Evolutionary conservation across 1,140 invertebrate species (phyloP).

Genomic region (Berghia stephanieae): DNA sequence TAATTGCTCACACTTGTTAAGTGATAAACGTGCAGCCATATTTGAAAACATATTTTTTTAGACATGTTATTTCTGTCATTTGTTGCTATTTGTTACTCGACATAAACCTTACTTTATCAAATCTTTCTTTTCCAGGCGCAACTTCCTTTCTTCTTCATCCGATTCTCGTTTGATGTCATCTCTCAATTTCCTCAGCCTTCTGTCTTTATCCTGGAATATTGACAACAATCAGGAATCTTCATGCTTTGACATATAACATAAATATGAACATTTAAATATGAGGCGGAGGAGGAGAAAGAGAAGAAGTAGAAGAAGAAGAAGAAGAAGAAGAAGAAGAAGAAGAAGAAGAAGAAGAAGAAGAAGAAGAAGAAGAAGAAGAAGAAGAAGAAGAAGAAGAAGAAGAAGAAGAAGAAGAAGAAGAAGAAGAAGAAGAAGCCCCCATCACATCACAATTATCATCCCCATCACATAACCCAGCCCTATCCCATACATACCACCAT

Average conservation of each 20-base stretch:
- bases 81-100: background rate
- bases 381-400: background rate
- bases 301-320: too few relatives aligned
- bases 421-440: background rate
- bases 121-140: conserved; percentile 42
- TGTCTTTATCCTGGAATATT: conserved; percentile 46
- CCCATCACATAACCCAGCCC: too few relatives aligned
- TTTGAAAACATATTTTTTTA: too few relatives aligned
- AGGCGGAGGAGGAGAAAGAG: too few relatives aligned
- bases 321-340: too few relatives aligned
- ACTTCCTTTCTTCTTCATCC: conserved; percentile 40
- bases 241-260: background rate
- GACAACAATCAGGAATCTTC: background rate
- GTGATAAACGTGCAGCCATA: too few relatives aligned
- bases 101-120: conserved; percentile 44
- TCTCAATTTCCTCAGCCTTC: conserved; percentile 42
- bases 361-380: conserved; percentile 10
- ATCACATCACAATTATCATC: background rate
- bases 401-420: background rate
- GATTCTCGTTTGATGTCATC: conserved; percentile 44
- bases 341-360: too few relatives aligned
- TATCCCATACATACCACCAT: too few relatives aligned
- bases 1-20: too few relatives aligned
- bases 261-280: too few relatives aligned
- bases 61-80: too few relatives aligned